Base-by-base conservation (phyloP, 2,888 invertebrate genomes). In the Tinea semifulvella region DNA sequence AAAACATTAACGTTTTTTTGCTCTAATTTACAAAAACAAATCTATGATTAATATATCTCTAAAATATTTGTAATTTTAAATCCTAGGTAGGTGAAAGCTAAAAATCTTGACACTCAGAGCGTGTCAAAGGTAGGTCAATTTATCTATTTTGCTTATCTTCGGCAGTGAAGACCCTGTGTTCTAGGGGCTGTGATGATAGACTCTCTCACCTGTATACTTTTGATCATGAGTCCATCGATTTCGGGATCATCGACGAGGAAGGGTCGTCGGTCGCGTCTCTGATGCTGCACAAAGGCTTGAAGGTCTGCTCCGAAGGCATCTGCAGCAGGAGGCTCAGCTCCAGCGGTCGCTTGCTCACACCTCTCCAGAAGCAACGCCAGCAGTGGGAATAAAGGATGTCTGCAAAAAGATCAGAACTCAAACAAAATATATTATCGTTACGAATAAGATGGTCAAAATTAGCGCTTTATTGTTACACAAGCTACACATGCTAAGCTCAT, bases 321-420 rank as follows among this genome's bases (percentile, higher is more conserved):
- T 17, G 81, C 80, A 8, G 77, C 77, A 44, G 92, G 91, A 47
- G 93, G 87, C 76, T 96, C 95, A 44, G 92, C 90, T 49, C 92
- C 92, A 55, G 94, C 96, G 13, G 97, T 97, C 16, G 98, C 97
- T 65, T 96, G 87, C 82, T 98, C 98, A 84, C 98, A 98, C 82
- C 97, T 88, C 84, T 98, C 96, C 68, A 98, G 90, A 16, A 98
- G 86, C 46, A 96, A 82, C 46, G 96, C 95, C 68, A 96, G 81
- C 31, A 98, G 83, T 2, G 97, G 97, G 71, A 96, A 98, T 18
- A 98, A 82, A 2, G 97, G 97, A 76, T 98, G 97, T 66, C 95
- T 95, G 82, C 17, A 62, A 60, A 8, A 10, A 44, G 6, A 31
- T 14, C 5, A 3, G 8, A 5, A 22, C 22, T 22, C 8, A 7